Conservation (phyloP, 2,797 vertebrate genomes). For the Siniperca obscura region DNA sequence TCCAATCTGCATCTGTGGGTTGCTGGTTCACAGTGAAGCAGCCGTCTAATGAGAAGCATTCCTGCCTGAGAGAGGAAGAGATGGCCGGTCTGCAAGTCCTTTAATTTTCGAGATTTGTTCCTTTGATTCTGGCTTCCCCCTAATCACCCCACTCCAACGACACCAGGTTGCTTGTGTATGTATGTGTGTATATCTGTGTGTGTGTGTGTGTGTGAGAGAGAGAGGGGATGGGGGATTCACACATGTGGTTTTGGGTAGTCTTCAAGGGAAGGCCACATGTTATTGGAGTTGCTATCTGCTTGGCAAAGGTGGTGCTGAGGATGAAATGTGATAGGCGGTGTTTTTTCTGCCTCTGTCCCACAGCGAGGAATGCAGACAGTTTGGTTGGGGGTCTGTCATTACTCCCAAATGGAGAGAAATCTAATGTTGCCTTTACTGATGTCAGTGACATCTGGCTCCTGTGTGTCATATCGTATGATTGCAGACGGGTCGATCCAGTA, state of each 20-base stretch:
- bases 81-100: slow-evolving; percentile 70
- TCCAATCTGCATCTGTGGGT: slow-evolving; percentile 57
- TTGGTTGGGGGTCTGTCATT: slow-evolving; percentile 44
- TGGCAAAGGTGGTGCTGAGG: slow-evolving; percentile 61
- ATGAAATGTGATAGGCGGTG: slow-evolving; percentile 66
- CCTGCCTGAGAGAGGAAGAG: slow-evolving; percentile 57
- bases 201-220: slow-evolving; percentile 28
- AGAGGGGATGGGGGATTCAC: slow-evolving; percentile 57
- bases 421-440: slow-evolving; percentile 29
- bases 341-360: slow-evolving; percentile 50
- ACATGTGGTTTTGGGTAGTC: slow-evolving; percentile 77
- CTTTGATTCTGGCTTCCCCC: slow-evolving; percentile 79
- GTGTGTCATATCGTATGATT: slow-evolving; percentile 35
- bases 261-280: slow-evolving; percentile 79
- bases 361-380: slow-evolving; percentile 66
- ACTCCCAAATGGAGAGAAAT: slow-evolving; percentile 40
- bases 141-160: slow-evolving; percentile 64
- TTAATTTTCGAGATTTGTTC: slow-evolving; percentile 79
- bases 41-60: slow-evolving; percentile 74
- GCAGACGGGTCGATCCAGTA: not conserved
- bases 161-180: slow-evolving; percentile 47
- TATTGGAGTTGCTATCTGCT: slow-evolving; percentile 71
- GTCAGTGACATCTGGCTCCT: slow-evolving; percentile 55
- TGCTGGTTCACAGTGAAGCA: slow-evolving; percentile 60
- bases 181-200: slow-evolving; percentile 20